These are phyloP conservation scores for Tethea ocularis DNA, from an alignment of 2,888 invertebrate genomes.

Conservation along the genomic window DNA sequence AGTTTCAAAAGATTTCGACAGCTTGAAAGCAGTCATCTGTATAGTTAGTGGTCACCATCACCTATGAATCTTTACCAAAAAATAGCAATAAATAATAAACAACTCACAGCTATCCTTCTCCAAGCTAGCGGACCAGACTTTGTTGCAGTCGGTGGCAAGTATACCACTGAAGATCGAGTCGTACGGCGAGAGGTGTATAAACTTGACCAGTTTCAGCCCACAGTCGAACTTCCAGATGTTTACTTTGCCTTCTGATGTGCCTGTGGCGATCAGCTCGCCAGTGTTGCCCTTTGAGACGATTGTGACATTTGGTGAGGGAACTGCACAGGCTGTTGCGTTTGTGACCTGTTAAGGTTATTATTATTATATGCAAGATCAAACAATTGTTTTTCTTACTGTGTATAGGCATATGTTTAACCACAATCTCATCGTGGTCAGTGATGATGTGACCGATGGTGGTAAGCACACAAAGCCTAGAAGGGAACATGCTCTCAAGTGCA, in stretches of 20 bases:
- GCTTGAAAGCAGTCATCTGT: not conserved
- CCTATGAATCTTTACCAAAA: not conserved
- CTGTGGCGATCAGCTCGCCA: slow-evolving; percentile 83
- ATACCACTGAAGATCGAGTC: slow-evolving; percentile 80
- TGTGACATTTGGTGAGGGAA: slow-evolving; percentile 79
- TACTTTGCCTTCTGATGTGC: slow-evolving; percentile 86
- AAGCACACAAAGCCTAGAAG: too few relatives aligned
- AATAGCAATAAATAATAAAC: slow-evolving; percentile 6
- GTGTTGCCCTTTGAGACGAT: slow-evolving; percentile 85
- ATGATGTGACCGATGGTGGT: too few relatives aligned
- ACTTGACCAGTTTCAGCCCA: slow-evolving; percentile 88
- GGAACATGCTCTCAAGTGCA: too few relatives aligned
- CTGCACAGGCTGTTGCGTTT: slow-evolving; percentile 92
- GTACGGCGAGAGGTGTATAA: slow-evolving; percentile 78
- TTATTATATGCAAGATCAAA: not conserved
- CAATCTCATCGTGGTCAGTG: too few relatives aligned
- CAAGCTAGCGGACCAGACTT: slow-evolving; percentile 76
- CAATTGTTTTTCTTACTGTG: too few relatives aligned
- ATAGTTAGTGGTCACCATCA: not conserved
- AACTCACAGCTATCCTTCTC: slow-evolving; percentile 78
- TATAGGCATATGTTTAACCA: too few relatives aligned
- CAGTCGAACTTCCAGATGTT: slow-evolving; percentile 93
- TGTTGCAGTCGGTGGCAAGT: slow-evolving; percentile 66
- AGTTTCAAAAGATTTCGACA: too few relatives aligned
- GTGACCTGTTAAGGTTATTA: slow-evolving; percentile 78